Base-by-base conservation (phyloP, 1,140 invertebrate species). In the Pristionchus pacificus region DNA sequence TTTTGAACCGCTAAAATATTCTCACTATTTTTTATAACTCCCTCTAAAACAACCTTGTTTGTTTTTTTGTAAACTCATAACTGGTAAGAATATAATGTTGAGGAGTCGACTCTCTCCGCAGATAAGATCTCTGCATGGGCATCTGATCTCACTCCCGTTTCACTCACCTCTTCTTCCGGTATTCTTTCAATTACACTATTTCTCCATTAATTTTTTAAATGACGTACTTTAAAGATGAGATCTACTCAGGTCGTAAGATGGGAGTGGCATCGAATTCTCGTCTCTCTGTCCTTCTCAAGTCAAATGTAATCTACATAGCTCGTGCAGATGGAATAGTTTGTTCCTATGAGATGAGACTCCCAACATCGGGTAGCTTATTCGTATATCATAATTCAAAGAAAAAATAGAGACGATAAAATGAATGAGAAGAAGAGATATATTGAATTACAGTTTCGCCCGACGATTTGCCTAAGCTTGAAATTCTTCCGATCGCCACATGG, bases 71-170 rank as follows among this genome's bases (percentile, higher is more conserved):
- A n/a, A n/a, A n/a, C n/a, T n/a, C n/a, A n/a, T n/a, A n/a, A n/a
- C n/a, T n/a, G n/a, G n/a, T n/a, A n/a, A n/a, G n/a, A n/a, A 60
- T 60, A 24, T 10, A 60, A 24, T 60, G n/a, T 65, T 30, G n/a
- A 82, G 61, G 78, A 76, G 49, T 62, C 68, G 2, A 28, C 69
- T 2, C 77, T 83, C 33, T 84, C 82, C 1, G 64, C 80, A 6
- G 80, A 84, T 58, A 83, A 77, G 68, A 55, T 83, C 2, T 71
- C 66, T 38, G 82, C 80, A 0, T 84, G 80, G 82, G 82, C 80
- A 19, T 71, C 78, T 24, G 80, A 82, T 58, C 74, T 82, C 57
- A 77, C 78, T 13, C 77, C 80, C 15, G 58, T 68, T 24, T 32
- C 58, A 13, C 32, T 76, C 24, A 15, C 64, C 15, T 67, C 72